A percentile compares a stretch with the other conserved stretches of the same genome.
These are phyloP conservation scores for Melanostigma gelatinosum DNA, from an alignment of 2,113 vertebrate species.

Conservation along the genomic window DNA sequence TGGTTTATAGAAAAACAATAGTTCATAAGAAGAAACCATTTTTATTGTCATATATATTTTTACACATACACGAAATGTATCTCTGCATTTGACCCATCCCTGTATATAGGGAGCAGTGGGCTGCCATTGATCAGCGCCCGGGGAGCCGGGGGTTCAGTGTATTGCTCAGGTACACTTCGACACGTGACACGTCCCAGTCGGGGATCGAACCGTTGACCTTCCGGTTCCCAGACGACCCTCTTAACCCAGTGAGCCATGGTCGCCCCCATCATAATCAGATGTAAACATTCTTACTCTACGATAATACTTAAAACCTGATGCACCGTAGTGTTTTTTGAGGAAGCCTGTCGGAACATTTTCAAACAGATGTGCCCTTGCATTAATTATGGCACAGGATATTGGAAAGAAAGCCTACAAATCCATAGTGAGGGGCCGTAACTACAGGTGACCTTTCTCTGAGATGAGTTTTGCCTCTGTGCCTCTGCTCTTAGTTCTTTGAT, in stretches of 20 bases:
- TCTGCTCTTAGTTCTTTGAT: conserved; percentile 65
- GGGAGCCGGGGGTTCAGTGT: too few relatives aligned
- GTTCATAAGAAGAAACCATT: too few relatives aligned
- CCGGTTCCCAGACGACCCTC: too few relatives aligned
- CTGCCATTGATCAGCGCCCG: too few relatives aligned
- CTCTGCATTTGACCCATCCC: too few relatives aligned
- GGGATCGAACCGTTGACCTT: too few relatives aligned
- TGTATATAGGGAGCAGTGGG: too few relatives aligned
- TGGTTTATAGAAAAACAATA: not conserved
- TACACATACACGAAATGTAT: too few relatives aligned
- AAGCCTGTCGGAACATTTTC: conserved; percentile 28
- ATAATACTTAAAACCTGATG: conserved; percentile 21
- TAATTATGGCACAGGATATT: conserved; percentile 65
- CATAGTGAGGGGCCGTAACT: conserved; percentile 65
- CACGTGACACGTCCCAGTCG: too few relatives aligned
- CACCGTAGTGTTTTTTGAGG: conserved; percentile 13
- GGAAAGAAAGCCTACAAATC: conserved; percentile 70
- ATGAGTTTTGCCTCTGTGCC: conserved; percentile 60
- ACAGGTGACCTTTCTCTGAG: conserved; percentile 68
- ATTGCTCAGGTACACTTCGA: too few relatives aligned
- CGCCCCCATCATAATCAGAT: not conserved
- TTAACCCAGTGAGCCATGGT: too few relatives aligned
- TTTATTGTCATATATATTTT: too few relatives aligned
- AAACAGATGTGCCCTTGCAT: conserved; percentile 32
- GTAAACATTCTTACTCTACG: not conserved